Conservation (phyloP, 2,888 invertebrate genomes). For the Tortricodes alternella region DNA sequence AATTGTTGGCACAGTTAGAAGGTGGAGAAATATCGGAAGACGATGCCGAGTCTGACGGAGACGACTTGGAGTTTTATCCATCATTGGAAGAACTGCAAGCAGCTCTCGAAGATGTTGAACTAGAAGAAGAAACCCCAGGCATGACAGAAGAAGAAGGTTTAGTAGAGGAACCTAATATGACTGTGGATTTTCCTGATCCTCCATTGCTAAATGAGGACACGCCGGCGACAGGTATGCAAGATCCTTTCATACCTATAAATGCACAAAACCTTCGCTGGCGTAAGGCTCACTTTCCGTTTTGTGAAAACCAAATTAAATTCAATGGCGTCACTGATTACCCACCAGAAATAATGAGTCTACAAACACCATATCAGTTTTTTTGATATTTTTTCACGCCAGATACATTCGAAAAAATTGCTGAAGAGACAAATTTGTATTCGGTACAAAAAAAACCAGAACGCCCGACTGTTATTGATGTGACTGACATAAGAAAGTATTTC, state of each 20-base stretch:
- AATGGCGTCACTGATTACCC: background rate
- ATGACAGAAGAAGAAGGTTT: background rate
- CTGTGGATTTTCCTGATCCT: background rate
- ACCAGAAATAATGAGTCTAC: background rate
- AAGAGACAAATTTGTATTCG: slow-evolving; percentile 3
- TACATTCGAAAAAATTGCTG: background rate
- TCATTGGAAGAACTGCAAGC: slow-evolving; percentile 35
- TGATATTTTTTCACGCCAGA: background rate
- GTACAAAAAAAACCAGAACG: slow-evolving; percentile 21
- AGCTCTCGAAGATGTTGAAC: slow-evolving; percentile 31
- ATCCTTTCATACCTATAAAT: background rate
- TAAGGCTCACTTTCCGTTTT: background rate
- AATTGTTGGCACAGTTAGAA: slow-evolving; percentile 36
- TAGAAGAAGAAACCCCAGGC: slow-evolving; percentile 20
- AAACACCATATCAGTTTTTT: slow-evolving; percentile 3
- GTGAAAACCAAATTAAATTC: slow-evolving; percentile 1
- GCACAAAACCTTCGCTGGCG: slow-evolving; percentile 2
- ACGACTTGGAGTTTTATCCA: slow-evolving; percentile 36
- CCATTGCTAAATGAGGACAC: no score
- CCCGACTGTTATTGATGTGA: slow-evolving; percentile 7
- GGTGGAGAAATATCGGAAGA: slow-evolving; percentile 39
- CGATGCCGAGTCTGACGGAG: slow-evolving; percentile 37
- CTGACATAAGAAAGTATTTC: slow-evolving; percentile 30
- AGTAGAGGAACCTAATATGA: background rate
- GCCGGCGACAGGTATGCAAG: background rate